Evolutionary conservation across 2,888 invertebrate genomes (phyloP), one percentile per base, ranked within the genome.

Genomic region (Bugula neritina): DNA sequence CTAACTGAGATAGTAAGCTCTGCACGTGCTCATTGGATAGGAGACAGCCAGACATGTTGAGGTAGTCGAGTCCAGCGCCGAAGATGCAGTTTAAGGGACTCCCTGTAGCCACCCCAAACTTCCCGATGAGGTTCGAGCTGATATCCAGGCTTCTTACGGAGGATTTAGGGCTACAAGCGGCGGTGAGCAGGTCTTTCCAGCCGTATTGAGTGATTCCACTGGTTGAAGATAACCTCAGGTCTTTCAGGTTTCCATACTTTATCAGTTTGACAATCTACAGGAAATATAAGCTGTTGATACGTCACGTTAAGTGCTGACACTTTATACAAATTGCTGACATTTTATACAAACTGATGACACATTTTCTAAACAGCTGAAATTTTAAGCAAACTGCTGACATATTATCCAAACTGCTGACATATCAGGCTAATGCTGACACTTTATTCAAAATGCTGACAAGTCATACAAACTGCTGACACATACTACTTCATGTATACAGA

Each of bases 41-140:
- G 21, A 25, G 27, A 31, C 63, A 63, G 2, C 63, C 63, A 31
- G 63, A 63, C 31, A 63, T 25, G 34, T 63, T 34, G 21, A 63
- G 27, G 31, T 63, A 34, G 34, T 63, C 63, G 2, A 63, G 34
- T 31, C n/a, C 27, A 25, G 27, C 17, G 13, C 63, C 63, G 3
- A 27, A 2, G 5, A 63, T 5, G 5, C 25, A 29, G 25, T 5
- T 5, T 27, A 63, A n/a, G 17, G 63, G 63, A 27, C 63, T 63
- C 13, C 63, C 63, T 5, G 63, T 63, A 10, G 31, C 27, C 5
- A 63, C 17, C 31, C 63, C 29, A 13, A 13, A 31, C 17, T 34
- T 34, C 10, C 63, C 63, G 5, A 63, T 63, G n/a, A 31, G 63
- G 31, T 63, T 63, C 2, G 63, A 63, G n/a, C 63, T 63, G 31